Evolutionary conservation across 2,113 vertebrate species (phyloP).

Genomic region (Saguinus imperator): DNA sequence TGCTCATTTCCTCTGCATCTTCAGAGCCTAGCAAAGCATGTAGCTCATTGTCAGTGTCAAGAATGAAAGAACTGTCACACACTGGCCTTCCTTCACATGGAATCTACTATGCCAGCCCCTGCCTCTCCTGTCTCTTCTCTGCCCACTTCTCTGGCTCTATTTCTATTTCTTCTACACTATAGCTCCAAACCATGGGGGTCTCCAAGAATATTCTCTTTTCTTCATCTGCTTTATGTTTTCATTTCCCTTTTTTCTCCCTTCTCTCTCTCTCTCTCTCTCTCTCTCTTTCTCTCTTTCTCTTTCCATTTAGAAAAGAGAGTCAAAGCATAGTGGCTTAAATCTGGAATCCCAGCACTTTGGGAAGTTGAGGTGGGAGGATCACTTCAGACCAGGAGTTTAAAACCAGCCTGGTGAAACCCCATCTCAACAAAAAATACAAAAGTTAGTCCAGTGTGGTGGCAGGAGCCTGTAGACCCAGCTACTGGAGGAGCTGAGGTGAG

Average conservation of each 20-base stretch:
- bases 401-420: no score
- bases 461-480: no score
- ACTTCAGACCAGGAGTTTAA: no score
- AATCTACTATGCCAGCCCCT: accelerated
- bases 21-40: neutral
- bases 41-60: neutral
- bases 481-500: no score
- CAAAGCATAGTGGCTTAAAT: no score
- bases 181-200: neutral
- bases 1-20: neutral
- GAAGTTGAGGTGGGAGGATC: no score
- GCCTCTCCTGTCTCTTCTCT: neutral
- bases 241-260: neutral
- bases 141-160: neutral
- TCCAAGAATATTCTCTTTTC: neutral
- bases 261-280: neutral
- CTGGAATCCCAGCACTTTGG: no score
- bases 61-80: neutral
- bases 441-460: no score
- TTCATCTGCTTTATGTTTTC: neutral
- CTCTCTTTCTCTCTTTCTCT: no score
- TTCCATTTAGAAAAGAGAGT: neutral
- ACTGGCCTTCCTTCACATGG: neutral
- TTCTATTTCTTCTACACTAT: neutral
- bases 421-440: no score